Evolutionary conservation across 1,140 invertebrate genomes (phyloP).

Genomic region (Microplitis demolitor): DNA sequence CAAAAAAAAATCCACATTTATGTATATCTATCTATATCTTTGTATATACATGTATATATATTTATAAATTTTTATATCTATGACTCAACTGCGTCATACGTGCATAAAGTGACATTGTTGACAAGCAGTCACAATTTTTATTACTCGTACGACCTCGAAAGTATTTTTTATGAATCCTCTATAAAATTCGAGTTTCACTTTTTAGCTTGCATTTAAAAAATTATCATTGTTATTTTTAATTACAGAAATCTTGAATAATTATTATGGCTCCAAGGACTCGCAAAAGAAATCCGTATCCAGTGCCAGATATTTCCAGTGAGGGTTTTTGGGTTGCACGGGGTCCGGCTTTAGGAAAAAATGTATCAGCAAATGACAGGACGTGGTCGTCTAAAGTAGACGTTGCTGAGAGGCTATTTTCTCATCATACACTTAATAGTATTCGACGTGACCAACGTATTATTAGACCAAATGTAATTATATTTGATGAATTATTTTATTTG

Average conservation of each 20-base stretch:
- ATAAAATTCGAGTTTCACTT: too few species aligned
- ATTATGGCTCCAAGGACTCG: neutral
- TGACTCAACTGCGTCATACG: neutral
- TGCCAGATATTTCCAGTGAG: conserved; percentile 51
- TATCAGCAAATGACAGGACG: conserved; percentile 39
- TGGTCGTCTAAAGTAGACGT: conserved; percentile 47
- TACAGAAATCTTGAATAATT: neutral
- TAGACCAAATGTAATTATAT: conserved; percentile 39
- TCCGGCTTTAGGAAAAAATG: conserved; percentile 47
- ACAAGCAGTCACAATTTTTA: too few species aligned
- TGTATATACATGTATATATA: neutral
- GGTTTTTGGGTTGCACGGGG: conserved; percentile 44
- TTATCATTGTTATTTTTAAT: neutral
- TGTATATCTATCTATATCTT: too few species aligned
- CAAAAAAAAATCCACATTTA: too few species aligned
- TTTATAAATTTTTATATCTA: neutral
- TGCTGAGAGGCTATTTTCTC: conserved; percentile 53
- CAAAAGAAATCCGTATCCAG: conserved; percentile 52
- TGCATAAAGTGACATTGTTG: neutral
- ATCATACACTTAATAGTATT: conserved; percentile 56
- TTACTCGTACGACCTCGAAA: too few species aligned
- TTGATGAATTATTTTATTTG: neutral
- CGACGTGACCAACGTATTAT: conserved; percentile 44
- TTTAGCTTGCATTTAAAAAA: too few species aligned
- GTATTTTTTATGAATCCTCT: too few species aligned